Evolutionary conservation across 2,888 invertebrate genomes (phyloP).

Genomic region (Noctua janthe): DNA sequence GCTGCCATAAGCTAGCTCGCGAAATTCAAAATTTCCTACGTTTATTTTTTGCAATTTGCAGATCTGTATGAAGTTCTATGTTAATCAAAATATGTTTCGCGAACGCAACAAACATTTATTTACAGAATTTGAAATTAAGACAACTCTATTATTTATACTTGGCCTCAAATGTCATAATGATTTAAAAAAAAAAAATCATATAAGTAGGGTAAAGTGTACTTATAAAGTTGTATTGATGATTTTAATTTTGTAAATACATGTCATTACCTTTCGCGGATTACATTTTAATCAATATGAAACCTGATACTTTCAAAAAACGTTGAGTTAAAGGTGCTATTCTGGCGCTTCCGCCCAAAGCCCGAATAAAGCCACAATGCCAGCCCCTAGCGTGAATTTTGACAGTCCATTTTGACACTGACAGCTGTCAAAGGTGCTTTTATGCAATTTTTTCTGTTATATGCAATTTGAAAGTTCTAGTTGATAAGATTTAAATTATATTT

Average conservation of each 20-base stretch:
- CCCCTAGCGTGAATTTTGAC: conserved; percentile 42
- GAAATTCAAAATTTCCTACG: background rate
- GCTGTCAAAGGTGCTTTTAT: conserved; percentile 62
- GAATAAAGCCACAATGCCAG: background rate
- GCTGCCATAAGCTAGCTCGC: background rate
- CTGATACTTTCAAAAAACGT: background rate
- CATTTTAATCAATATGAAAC: background rate
- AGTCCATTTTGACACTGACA: conserved; percentile 52
- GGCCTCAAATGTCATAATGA: background rate
- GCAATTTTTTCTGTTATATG: conserved; percentile 62
- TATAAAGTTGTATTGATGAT: background rate
- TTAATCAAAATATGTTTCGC: background rate
- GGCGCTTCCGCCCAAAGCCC: background rate
- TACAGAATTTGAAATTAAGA: background rate
- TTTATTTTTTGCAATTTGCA: background rate
- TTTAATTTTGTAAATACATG: background rate
- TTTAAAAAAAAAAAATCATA: background rate
- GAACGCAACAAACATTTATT: background rate
- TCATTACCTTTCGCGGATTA: background rate
- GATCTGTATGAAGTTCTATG: background rate
- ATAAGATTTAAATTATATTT: conserved; percentile 60
- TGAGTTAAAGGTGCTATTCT: background rate
- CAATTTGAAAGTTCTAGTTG: conserved; percentile 57
- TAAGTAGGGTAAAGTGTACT: background rate
- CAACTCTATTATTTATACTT: background rate